Conservation (phyloP, 1,140 invertebrate genomes). For the Apis dorsata region DNA sequence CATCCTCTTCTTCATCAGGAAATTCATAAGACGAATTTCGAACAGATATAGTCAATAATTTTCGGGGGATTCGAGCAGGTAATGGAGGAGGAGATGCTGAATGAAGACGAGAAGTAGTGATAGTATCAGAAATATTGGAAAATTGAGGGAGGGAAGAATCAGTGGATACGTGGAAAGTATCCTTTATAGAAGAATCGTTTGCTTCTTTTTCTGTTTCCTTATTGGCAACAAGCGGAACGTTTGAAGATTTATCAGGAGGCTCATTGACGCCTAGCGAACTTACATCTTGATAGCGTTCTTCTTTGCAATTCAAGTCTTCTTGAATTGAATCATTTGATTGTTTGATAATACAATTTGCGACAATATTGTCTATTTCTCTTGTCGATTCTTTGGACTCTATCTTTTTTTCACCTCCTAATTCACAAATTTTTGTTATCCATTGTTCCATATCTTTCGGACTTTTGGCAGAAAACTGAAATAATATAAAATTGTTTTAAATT, state of each 20-base stretch:
- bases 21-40: slow-evolving; percentile 48
- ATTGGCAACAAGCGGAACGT: background rate
- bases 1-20: slow-evolving; percentile 71
- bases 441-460: slow-evolving; percentile 72
- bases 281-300: slow-evolving; percentile 20
- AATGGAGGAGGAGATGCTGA: slow-evolving; percentile 57
- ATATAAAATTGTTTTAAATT: no score
- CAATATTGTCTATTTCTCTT: background rate
- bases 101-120: no score
- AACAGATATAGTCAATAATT: slow-evolving; percentile 70
- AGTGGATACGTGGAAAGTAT: background rate
- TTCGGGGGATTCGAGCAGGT: slow-evolving; percentile 66
- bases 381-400: background rate
- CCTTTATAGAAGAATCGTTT: background rate
- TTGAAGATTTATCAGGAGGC: background rate
- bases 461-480: slow-evolving; percentile 69
- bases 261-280: background rate
- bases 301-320: background rate
- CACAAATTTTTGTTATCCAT: slow-evolving; percentile 69
- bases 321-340: background rate
- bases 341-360: background rate
- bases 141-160: no score
- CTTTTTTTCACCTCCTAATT: slow-evolving; percentile 21
- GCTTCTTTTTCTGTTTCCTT: background rate
- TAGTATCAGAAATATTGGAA: background rate